Evolutionary conservation across 2,797 vertebrate genomes (phyloP), one percentile per base, ranked within the genome.

Genomic region (Glyptemys insculpta): DNA sequence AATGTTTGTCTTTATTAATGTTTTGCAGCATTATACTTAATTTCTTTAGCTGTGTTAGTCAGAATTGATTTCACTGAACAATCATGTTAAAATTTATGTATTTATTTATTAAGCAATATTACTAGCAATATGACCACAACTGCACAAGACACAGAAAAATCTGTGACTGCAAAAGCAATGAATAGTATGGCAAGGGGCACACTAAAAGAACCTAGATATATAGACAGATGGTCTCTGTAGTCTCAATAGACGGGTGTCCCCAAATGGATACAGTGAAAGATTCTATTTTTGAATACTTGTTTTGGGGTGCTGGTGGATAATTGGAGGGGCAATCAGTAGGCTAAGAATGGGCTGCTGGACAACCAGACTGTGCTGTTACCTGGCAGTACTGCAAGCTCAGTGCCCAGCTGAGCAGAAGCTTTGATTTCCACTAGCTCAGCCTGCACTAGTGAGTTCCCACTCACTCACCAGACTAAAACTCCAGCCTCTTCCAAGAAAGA

Each of bases 41-140:
- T 37, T 88, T 79, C 59, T 86, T 88, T 91, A 86, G 92, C 81
- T 87, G 72, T 88, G 79, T 79, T 91, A 92, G 88, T 83, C 29
- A 50, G 44, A 10, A 31, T 68, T 72, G 31, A 57, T 56, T 91
- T 85, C 49, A 5, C 1, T 56, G 79, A 80, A 57, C 10, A 56
- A 16, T 29, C 52, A 47, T 21, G 18, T 86, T 72, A 89, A 74
- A 80, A 41, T 27, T 74, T 34, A 47, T 41, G 14, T 11, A n/a
- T 53, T 31, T 44, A n/a, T 52, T 81, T 44, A 72, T 37, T 81
- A 56, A 88, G 47, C 10, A 44, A 8, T 44, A 44, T 44, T 44
- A 34, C 29, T 54, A 81, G 50, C 49, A 65, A 56, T 53, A 27
- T 62, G 87, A 88, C 50, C 14, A 81, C 37, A 15, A 72, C 52